These are phyloP conservation scores for Corvus cornix DNA, from an alignment of 2,113 vertebrate genomes.

Conservation along the genomic window DNA sequence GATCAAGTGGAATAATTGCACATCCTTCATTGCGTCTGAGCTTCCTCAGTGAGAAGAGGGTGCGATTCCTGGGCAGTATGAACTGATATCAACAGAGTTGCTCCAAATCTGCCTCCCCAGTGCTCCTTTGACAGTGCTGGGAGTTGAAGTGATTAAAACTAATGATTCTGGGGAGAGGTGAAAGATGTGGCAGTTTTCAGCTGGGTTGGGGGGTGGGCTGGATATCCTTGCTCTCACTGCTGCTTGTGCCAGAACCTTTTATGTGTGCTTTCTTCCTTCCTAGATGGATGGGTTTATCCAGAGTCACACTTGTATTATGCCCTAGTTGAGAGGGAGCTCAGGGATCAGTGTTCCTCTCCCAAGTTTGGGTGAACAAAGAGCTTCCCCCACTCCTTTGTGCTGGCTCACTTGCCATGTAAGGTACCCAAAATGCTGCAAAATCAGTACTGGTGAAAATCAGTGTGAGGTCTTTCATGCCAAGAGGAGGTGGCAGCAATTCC, in stretches of 20 bases:
- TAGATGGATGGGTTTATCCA: neutral
- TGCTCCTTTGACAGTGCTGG: neutral
- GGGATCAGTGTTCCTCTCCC: neutral
- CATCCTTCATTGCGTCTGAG: neutral
- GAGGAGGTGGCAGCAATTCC: neutral
- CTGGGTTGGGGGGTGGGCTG: neutral
- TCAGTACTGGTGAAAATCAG: neutral
- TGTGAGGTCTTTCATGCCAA: neutral
- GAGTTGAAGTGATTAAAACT: neutral
- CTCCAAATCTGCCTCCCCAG: accelerated
- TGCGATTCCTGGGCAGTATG: accelerated
- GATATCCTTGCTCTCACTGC: neutral
- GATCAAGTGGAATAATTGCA: conserved; percentile 1
- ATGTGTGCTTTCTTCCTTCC: neutral
- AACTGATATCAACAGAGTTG: neutral
- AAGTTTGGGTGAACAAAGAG: neutral
- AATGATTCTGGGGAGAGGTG: neutral
- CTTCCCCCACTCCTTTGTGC: neutral
- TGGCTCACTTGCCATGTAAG: neutral
- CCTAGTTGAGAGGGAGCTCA: neutral
- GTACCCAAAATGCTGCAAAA: neutral
- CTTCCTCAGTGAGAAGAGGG: neutral
- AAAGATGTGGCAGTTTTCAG: neutral
- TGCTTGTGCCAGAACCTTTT: neutral
- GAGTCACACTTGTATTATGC: neutral